Conservation (phyloP, 1,140 invertebrate species). For the Drosophila jambulina region DNA sequence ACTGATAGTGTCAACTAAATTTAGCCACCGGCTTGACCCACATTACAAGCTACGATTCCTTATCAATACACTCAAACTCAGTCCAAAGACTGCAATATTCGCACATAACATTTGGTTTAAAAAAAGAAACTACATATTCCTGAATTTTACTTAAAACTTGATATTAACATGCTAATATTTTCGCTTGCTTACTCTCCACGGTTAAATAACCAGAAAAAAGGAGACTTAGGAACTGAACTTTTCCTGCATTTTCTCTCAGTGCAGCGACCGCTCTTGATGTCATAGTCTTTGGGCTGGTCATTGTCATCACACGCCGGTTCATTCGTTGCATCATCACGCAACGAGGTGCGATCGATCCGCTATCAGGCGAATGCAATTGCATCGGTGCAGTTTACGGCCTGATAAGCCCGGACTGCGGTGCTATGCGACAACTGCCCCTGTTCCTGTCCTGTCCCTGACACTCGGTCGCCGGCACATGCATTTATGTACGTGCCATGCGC, state of each 20-base stretch:
- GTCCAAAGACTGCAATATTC: not conserved
- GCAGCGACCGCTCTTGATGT: slow-evolving; percentile 22
- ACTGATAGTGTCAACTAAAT: slow-evolving; percentile 71
- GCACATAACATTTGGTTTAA: too few relatives aligned
- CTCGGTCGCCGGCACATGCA: slow-evolving; percentile 22
- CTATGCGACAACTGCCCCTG: slow-evolving; percentile 28
- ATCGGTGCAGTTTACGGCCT: slow-evolving; percentile 41
- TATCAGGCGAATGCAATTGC: slow-evolving; percentile 39
- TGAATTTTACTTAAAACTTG: not conserved
- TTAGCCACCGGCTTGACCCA: slow-evolving; percentile 70
- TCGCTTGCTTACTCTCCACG: too few relatives aligned
- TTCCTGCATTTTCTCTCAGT: not conserved
- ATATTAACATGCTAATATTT: too few relatives aligned
- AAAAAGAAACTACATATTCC: too few relatives aligned
- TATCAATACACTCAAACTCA: slow-evolving; percentile 24
- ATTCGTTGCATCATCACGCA: slow-evolving; percentile 44
- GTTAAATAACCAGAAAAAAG: not conserved
- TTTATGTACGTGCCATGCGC: slow-evolving; percentile 32
- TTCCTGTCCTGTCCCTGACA: slow-evolving; percentile 38
- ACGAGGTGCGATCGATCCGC: slow-evolving; percentile 47
- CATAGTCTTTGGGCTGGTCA: slow-evolving; percentile 28
- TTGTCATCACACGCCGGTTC: slow-evolving; percentile 39
- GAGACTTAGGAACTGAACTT: not conserved
- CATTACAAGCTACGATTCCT: slow-evolving; percentile 50
- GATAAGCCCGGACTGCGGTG: slow-evolving; percentile 21